phyloP scores from a whole-genome alignment of 2,888 invertebrate genomes.

The Gordius sp. region DNA sequence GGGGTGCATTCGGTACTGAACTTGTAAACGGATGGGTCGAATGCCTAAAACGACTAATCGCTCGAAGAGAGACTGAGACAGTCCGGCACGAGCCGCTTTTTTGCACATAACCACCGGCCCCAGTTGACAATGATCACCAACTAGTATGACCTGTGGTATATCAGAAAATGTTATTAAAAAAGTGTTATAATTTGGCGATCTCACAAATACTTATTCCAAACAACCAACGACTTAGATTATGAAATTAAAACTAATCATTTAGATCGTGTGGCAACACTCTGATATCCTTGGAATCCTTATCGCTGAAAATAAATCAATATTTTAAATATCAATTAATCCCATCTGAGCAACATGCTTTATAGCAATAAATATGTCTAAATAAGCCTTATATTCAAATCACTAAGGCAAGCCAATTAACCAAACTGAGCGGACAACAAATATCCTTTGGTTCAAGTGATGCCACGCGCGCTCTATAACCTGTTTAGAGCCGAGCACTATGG shows the following conservation, averaged over 20 bases:
- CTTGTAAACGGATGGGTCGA: slow-evolving; percentile 70
- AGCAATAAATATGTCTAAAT: too few species aligned
- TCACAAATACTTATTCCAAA: slow-evolving; percentile 8
- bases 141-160: slow-evolving; percentile 53
- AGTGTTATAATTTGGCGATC: neutral
- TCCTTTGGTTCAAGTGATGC: too few species aligned
- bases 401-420: too few species aligned
- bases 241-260: neutral
- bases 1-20: slow-evolving; percentile 95
- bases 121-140: slow-evolving; percentile 93
- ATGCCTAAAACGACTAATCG: slow-evolving; percentile 83
- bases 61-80: slow-evolving; percentile 87
- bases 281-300: too few species aligned
- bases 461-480: too few species aligned
- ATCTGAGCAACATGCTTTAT: too few species aligned
- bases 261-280: too few species aligned
- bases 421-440: too few species aligned
- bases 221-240: neutral
- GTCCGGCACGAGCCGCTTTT: slow-evolving; percentile 79
- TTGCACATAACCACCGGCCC: slow-evolving; percentile 92
- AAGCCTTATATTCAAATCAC: too few species aligned
- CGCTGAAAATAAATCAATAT: too few species aligned
- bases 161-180: slow-evolving; percentile 7
- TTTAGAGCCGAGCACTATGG: slow-evolving; percentile 80
- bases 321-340: too few species aligned